Conservation (phyloP, 2,888 invertebrate genomes). For the Scelioninae gen. 2 region DNA sequence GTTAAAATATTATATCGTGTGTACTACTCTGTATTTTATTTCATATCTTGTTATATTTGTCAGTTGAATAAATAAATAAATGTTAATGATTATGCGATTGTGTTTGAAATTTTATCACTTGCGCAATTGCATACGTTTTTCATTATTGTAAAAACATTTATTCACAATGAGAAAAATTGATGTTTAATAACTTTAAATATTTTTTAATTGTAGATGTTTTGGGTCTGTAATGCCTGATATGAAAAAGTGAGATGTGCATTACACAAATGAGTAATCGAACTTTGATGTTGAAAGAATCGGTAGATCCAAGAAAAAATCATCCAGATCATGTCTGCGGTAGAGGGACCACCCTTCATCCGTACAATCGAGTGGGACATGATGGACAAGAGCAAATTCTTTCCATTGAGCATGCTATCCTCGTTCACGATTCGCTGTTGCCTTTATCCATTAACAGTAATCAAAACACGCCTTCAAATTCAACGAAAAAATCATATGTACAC, state of each 20-base stretch:
- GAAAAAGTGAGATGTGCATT: constrained; percentile 70
- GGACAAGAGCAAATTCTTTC: constrained; percentile 96
- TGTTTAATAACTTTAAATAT: no score
- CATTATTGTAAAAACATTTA: no score
- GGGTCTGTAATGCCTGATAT: constrained; percentile 68
- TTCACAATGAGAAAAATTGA: no score
- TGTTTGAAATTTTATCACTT: no score
- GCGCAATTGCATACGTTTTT: no score
- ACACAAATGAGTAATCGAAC: constrained; percentile 62
- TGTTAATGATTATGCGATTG: no score
- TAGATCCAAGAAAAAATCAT: constrained; percentile 26
- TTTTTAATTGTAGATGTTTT: constrained; percentile 12
- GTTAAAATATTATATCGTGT: no score
- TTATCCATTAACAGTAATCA: constrained; percentile 95
- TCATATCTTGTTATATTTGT: no score
- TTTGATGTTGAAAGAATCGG: constrained; percentile 34
- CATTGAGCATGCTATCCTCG: constrained; percentile 92
- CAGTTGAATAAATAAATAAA: no score
- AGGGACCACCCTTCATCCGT: constrained; percentile 81
- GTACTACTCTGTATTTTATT: no score
- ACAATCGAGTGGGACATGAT: constrained; percentile 99
- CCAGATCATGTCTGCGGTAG: constrained; percentile 76
- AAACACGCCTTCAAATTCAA: constrained; percentile 94
- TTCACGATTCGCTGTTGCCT: constrained; percentile 84
- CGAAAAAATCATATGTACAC: constrained; percentile 88